Evolutionary conservation across 2,113 vertebrate genomes (phyloP), one percentile per base, ranked within the genome.

Genomic region (Pelobates fuscus): DNA sequence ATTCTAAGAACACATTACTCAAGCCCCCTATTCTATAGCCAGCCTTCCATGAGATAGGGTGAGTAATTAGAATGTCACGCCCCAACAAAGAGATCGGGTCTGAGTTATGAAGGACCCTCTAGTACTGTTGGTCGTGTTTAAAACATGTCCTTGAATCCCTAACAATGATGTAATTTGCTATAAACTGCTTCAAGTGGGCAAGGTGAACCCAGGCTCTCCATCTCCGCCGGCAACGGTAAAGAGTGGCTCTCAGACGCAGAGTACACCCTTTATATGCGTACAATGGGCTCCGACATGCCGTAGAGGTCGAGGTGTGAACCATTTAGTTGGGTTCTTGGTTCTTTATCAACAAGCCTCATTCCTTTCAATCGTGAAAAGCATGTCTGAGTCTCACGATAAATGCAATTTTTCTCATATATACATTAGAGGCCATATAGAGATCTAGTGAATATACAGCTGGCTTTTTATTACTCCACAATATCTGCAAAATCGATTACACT

Each of bases 91-190:
- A 29, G 8, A 43, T 41, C 18, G 43, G 62, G 20, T 7, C 37
- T 65, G 14, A 23, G 37, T 20, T 23, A 7, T 65, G 62, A 65
- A 65, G 62, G 62, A 44, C 37, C 62, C 62, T 43, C 20, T 8
- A 65, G 62, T 2, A 2, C 29, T 63, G n/a, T n/a, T 46, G 26
- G 37, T 46, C 43, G 17, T 46, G n/a, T n/a, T 23, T 61, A 46
- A 68, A 30, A 43, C 64, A 20, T 20, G 58, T 61, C 58, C 44
- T 55, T 69, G 70, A 62, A 49, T 52, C 44, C 11, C 20, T 32
- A 49, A 72, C 59, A 72, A 72, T 63, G 43, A 72, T 72, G 70
- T 52, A 26, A 63, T 66, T 75, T 67, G 12, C 59, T 43, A 43
- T 63, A 57, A 44, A 58, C 24, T 41, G 23, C 37, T 37, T 75